A percentile compares a stretch with the other conserved stretches of the same genome.
phyloP scores from a whole-genome alignment of 2,888 invertebrate genomes.

The Netelia inedita region DNA sequence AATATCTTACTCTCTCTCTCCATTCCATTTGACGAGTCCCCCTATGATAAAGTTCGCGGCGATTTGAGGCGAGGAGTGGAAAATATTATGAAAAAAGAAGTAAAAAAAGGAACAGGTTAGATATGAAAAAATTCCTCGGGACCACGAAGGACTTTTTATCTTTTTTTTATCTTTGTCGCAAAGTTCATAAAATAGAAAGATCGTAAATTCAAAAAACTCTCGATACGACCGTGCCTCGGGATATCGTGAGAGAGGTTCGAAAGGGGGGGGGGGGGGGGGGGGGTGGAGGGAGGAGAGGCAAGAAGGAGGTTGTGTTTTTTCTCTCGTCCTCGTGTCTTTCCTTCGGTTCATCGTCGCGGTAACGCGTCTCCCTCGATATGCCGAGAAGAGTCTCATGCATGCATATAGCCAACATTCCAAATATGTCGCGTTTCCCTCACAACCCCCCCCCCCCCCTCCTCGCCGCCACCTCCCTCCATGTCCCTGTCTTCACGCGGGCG shows the following conservation, averaged over 20 bases:
- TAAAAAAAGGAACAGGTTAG: too few species aligned
- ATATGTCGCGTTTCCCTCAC: constrained; percentile 40
- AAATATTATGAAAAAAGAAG: too few species aligned
- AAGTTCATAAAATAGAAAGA: too few species aligned
- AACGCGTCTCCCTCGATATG: constrained; percentile 16
- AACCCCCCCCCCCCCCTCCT: too few species aligned
- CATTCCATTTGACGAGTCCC: too few species aligned
- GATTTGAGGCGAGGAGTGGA: too few species aligned
- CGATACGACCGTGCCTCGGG: constrained; percentile 38
- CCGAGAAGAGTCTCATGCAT: constrained; percentile 23
- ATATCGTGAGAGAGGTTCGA: constrained; percentile 20
- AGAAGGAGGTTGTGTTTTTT: too few species aligned
- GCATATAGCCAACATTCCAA: constrained; percentile 42
- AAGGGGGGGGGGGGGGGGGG: background rate
- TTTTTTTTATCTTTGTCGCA: background rate
- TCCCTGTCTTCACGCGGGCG: background rate
- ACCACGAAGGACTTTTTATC: background rate
- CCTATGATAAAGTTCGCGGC: too few species aligned
- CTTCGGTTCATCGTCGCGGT: background rate
- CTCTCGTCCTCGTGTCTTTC: background rate
- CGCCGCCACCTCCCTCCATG: too few species aligned
- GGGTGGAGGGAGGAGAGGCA: background rate
- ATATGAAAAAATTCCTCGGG: too few species aligned
- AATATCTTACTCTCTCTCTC: too few species aligned
- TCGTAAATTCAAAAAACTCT: constrained; percentile 19